These are phyloP conservation scores for Aeoliscus strigatus DNA, from an alignment of 2,797 vertebrate genomes.

Conservation along the genomic window DNA sequence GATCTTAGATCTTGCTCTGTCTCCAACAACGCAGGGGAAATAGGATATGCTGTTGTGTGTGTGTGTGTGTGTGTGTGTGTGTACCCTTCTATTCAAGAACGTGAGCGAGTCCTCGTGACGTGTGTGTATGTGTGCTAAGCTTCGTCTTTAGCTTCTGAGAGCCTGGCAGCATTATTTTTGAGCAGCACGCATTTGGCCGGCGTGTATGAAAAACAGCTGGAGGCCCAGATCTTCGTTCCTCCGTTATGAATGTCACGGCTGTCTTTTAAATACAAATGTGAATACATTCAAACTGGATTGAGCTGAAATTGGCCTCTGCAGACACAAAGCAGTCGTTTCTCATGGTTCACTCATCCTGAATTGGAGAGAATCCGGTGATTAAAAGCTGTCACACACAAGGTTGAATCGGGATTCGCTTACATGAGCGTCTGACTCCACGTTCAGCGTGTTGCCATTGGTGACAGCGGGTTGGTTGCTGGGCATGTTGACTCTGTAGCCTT, in stretches of 20 bases:
- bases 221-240: conserved; percentile 8
- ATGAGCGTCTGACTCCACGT: conserved; percentile 20
- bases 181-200: conserved; percentile 11
- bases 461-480: conserved; percentile 31
- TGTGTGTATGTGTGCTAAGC: conserved; percentile 5
- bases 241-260: conserved; percentile 2
- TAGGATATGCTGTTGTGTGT: conserved; percentile 20
- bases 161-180: conserved; percentile 9
- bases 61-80: conserved; percentile 7
- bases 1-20: conserved; percentile 19
- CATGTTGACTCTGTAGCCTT: conserved; percentile 52
- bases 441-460: conserved; percentile 37
- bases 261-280: conserved; percentile 22
- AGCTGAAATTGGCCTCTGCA: conserved; percentile 6
- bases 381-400: conserved; percentile 4
- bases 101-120: conserved; percentile 1
- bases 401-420: conserved; percentile 40
- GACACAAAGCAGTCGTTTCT: neutral
- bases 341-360: conserved; percentile 9
- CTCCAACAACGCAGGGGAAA: conserved; percentile 37
- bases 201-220: conserved; percentile 12
- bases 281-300: conserved; percentile 22
- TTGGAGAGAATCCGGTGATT: conserved; percentile 10
- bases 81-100: neutral
- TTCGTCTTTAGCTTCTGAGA: conserved; percentile 19